Percentiles rank a stretch among this genome's conserved stretches.
phyloP scores from a whole-genome alignment of 2,797 vertebrate genomes.

The Microtus obscurus region DNA sequence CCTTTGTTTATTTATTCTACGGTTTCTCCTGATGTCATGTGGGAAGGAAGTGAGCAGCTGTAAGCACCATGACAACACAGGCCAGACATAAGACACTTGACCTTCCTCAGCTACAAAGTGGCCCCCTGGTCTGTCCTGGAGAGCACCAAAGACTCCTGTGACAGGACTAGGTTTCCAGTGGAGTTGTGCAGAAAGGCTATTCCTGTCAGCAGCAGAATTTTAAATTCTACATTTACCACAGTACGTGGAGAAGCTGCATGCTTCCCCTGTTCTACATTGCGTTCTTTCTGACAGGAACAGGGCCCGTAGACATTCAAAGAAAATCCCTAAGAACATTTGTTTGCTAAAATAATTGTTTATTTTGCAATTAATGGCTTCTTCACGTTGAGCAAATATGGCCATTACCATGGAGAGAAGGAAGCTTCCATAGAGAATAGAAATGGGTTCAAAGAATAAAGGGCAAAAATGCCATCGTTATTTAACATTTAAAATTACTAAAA shows the following conservation, averaged over 20 bases:
- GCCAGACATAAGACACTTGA: background rate
- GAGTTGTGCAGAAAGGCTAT: background rate
- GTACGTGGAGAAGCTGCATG: background rate
- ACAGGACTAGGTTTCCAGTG: background rate
- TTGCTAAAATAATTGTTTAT: background rate
- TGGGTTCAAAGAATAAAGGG: conserved; percentile 20
- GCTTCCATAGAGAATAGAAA: background rate
- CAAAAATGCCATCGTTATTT: background rate
- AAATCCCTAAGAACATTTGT: conserved; percentile 13
- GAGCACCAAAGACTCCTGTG: background rate
- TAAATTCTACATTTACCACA: background rate
- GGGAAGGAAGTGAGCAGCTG: background rate
- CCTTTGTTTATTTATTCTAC: background rate
- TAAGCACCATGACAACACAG: background rate
- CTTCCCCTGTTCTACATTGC: background rate
- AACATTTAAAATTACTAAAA: conserved; percentile 6
- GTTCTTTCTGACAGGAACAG: background rate
- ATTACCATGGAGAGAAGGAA: background rate
- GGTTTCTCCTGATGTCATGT: background rate
- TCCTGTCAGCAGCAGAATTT: background rate
- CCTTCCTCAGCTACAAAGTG: background rate
- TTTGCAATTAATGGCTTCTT: conserved; percentile 1
- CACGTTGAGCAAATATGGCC: background rate
- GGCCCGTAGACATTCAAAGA: background rate
- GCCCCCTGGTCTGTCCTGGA: too few relatives aligned